Evolutionary conservation across 2,888 invertebrate species (phyloP), one percentile per base, ranked within the genome.

Genomic region (Nymphalis urticae): DNA sequence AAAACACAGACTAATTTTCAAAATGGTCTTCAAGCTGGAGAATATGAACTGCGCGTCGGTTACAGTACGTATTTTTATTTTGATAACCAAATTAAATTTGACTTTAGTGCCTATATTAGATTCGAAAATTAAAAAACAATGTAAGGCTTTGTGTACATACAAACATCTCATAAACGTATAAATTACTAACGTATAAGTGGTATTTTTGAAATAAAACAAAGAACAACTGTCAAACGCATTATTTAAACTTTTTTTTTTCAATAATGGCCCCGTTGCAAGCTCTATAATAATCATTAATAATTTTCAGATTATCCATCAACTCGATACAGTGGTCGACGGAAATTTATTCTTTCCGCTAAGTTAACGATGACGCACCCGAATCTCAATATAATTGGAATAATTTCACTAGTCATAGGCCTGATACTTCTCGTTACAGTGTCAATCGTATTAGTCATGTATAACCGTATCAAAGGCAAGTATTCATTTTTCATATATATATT

Each of bases 1-100:
- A 21, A 58, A 27, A 61, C n/a, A 17, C 13, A 50, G 17, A 48
- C 56, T 17, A 1, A 19, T 2, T 53, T 68, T 47, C 32, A 36
- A 19, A 3, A 62, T 65, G 74, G 64, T 3, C 68, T 76, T 9
- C 70, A 66, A 0, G 62, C 27, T 17, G 68, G 72, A 48, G 32
- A 51, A 1, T 75, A 73, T 60, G 32, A 10, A 24, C 54, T 74
- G n/a, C 62, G 54, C 13, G 17, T 74, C n/a, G 17, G 21, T 5
- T 74, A 68, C 47, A 62, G 75, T 75, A 66, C 62, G 74, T 69
- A 10, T 13, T 42, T 51, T 10, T 5, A 7, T 9, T 53, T 0
- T 53, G 21, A 5, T 8, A 50, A 19, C 1, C 5, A 7, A 19
- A 19, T 50, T 50, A 10, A 10, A 1, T 36, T 36, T 36, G 10